Base-by-base conservation (phyloP, 2,797 vertebrate genomes). In the Sorex maritimensis region DNA sequence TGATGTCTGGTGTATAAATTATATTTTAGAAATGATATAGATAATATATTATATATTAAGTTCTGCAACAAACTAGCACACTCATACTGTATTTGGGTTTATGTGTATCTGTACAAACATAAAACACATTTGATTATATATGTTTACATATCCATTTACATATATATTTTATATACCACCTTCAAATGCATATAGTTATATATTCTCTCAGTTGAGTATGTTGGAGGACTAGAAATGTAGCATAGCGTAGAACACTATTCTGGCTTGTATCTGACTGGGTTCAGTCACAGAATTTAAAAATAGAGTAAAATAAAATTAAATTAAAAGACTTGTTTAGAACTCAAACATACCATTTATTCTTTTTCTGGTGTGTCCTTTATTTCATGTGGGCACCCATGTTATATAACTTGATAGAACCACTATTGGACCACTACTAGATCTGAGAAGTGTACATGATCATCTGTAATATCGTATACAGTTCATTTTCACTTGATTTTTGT, bases 401-500 rank as follows among this genome's bases (percentile, higher is more conserved):
- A 69, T 46, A 71, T 86, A 15, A 84, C 55, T 69, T 89, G 34
- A 55, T 6, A 65, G 61, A 23, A 78, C 44, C 15, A 49, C 4
- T 67, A 17, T 3, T 87, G 52, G 15, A 81, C 11, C 10, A 52
- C 49, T 52, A 52, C 49, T 52, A 9, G 49, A 79, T 55, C 89
- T 46, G 46, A 19, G 46, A 96, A n/a, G 9, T 78, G 12, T 44
- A 79, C 61, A 67, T 58, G 14, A 26, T 52, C 38, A 63, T 28
- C 71, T 77, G 73, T 34, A 84, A 71, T 63, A 17, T 10, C 85
- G 73, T 84, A 4, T 10, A 24, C 44, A 9, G 1, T 86, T 69
- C 71, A 44, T 84, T 93, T 92, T 82, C 17, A 55, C 71, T 87
- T 65, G 8, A 30, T 81, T 26, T 69, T 82, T 17, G 38, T 67